phyloP scores from a whole-genome alignment of 2,888 invertebrate genomes.

The Epinotia brunnichana region DNA sequence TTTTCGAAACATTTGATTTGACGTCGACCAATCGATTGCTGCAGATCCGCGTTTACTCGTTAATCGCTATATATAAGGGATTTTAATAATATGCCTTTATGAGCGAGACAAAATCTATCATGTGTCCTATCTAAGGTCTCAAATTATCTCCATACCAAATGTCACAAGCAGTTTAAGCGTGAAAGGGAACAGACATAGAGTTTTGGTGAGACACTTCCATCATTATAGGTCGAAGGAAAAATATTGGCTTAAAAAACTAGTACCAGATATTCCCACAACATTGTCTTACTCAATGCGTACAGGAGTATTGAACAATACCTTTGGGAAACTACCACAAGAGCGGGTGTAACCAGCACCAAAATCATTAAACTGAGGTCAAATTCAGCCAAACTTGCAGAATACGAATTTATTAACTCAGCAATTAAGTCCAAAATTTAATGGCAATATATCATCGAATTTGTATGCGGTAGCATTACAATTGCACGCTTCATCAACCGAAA shows the following conservation, averaged over 20 bases:
- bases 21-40: too few relatives aligned
- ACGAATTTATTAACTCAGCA: not conserved
- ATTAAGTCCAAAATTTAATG: constrained; percentile 5
- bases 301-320: constrained; percentile 55
- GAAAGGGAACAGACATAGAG: too few relatives aligned
- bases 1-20: too few relatives aligned
- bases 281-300: constrained; percentile 18
- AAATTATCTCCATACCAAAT: too few relatives aligned
- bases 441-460: not conserved
- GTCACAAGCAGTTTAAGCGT: too few relatives aligned
- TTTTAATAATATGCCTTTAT: too few relatives aligned
- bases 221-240: constrained; percentile 24
- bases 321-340: constrained; percentile 40
- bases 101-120: too few relatives aligned
- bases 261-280: constrained; percentile 25
- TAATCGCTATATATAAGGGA: too few relatives aligned
- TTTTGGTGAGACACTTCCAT: not conserved
- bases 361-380: not conserved
- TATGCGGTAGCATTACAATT: constrained; percentile 59
- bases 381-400: not conserved
- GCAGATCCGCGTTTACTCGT: too few relatives aligned
- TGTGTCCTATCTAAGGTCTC: too few relatives aligned
- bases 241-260: constrained; percentile 23
- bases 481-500: constrained; percentile 62
- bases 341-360: constrained; percentile 59